Conservation (phyloP, 2,113 vertebrate genomes). For the Oryzias woworae region DNA sequence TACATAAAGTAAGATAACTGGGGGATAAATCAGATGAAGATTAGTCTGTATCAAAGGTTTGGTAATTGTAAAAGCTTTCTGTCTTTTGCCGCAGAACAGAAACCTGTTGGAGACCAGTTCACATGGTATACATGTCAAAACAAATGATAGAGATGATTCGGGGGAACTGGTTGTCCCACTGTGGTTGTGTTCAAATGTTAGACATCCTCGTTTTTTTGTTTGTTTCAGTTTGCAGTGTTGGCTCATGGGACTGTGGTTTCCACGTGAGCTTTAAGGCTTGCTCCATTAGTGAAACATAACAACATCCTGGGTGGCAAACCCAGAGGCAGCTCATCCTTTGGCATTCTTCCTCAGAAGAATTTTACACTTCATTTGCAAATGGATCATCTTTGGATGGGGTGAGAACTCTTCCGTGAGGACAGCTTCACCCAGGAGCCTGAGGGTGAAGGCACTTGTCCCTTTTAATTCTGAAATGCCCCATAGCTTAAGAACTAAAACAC, state of each 20-base stretch:
- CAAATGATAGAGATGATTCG: too few relatives aligned
- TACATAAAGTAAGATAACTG: too few relatives aligned
- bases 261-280: conserved; percentile 51
- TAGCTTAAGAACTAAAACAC: conserved; percentile 40
- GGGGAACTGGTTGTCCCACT: too few relatives aligned
- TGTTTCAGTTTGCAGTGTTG: conserved; percentile 17
- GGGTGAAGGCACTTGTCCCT: conserved; percentile 45
- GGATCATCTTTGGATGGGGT: conserved; percentile 52
- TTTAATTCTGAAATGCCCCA: conserved; percentile 31
- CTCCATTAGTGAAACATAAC: conserved; percentile 68
- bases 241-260: conserved; percentile 27
- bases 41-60: too few relatives aligned
- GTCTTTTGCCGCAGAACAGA: too few relatives aligned
- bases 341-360: conserved; percentile 55
- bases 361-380: conserved; percentile 69
- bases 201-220: background rate
- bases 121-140: too few relatives aligned
- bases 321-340: conserved; percentile 42
- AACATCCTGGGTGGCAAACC: conserved; percentile 51
- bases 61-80: too few relatives aligned
- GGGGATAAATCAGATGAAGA: too few relatives aligned
- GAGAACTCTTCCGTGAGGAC: conserved; percentile 51
- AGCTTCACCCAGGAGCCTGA: conserved; percentile 34
- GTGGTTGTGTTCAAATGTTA: background rate
- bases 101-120: too few relatives aligned